Evolutionary conservation across 2,113 vertebrate genomes (phyloP), one percentile per base, ranked within the genome.

Genomic region (Peucedramus taeniatus): DNA sequence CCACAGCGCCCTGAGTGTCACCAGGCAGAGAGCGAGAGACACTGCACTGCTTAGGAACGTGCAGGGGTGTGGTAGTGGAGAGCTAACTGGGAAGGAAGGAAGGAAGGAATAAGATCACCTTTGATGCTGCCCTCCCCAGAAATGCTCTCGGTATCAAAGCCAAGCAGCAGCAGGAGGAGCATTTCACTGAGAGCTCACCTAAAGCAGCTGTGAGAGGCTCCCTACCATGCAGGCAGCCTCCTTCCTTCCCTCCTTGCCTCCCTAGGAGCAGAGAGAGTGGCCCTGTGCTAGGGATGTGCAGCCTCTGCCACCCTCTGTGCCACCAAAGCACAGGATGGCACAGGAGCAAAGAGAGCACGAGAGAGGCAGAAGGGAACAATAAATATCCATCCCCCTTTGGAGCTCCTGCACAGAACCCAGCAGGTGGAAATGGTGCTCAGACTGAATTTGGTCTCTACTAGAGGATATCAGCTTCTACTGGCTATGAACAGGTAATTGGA

Each of bases 121-220:
- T 64, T 39, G 85, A 60, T 0, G 1, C 24, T 60, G 5, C 22
- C 9, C 35, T 79, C 24, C 30, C 53, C n/a, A 63, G 61, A 53
- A 89, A 53, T 0, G 6, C 0, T 0, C 26, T 68, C 77, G 0
- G 1, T 21, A 45, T 40, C 66, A 66, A 86, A 83, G 39, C 0
- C 2, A 68, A 35, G 63, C 51, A 49, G 39, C 39, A 77, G 44
- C 59, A 59, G 4, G 8, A 57, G 47, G 15, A 71, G 11, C n/a
- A 54, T 59, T 72, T 54, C 35, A 37, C 13, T 7, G 40, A 37
- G 39, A 40, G 35, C n/a, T 71, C 84, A 51, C 42, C 51, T 63
- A 23, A 80, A 68, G 53, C 35, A 66, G 23, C 64, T 77, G 27
- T 18, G 47, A 76, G 61, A 76, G 63, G 57, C 12, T 15, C 53